Evolutionary conservation across 2,797 vertebrate species (phyloP).

Genomic region (Eulemur rubriventer): DNA sequence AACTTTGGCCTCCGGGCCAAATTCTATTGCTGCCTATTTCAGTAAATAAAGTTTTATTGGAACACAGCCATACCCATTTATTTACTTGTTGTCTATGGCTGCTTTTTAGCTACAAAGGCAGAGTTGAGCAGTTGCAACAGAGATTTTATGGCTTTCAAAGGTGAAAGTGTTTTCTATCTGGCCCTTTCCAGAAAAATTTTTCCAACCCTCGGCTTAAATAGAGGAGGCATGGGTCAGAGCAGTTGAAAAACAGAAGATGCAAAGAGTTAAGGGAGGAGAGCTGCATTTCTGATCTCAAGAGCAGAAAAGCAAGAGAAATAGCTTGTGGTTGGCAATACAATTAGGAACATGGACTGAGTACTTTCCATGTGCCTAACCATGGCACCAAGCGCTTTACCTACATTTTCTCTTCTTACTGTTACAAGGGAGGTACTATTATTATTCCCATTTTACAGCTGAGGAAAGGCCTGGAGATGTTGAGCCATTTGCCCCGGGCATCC

Average conservation of each 20-base stretch:
- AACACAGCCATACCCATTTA: neutral
- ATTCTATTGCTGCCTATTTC: neutral
- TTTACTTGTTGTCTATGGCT: neutral
- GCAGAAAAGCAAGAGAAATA: neutral
- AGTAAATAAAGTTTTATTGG: neutral
- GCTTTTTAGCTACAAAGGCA: neutral
- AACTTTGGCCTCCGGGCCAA: neutral
- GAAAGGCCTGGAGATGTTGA: neutral
- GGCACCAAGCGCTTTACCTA: accelerated
- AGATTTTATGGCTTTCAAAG: neutral
- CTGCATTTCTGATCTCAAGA: neutral
- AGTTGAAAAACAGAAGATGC: neutral
- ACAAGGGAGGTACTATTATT: neutral
- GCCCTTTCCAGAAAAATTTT: neutral
- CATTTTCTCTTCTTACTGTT: neutral
- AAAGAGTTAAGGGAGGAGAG: neutral
- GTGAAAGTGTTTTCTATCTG: neutral
- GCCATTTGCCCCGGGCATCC: neutral
- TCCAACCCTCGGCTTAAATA: neutral
- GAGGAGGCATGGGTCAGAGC: neutral
- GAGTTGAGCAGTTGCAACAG: neutral
- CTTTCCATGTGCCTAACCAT: neutral
- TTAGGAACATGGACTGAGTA: neutral
- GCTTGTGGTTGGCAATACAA: neutral
- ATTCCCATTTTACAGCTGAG: neutral